phyloP scores from a whole-genome alignment of 2,797 vertebrate species.

The Pangasius larnaudii region DNA sequence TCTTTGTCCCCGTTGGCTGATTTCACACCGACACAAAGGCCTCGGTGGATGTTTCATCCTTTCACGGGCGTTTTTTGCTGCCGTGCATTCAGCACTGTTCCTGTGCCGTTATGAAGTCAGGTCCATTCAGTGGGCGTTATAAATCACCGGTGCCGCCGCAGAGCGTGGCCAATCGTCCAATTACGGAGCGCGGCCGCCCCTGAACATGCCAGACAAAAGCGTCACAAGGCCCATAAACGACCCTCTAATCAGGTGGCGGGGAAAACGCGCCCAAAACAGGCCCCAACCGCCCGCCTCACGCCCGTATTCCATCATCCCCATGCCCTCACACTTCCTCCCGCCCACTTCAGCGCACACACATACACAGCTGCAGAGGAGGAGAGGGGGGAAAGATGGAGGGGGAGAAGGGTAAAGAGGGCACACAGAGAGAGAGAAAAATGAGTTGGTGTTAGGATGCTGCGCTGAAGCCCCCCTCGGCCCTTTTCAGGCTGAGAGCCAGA shows the following conservation, averaged over 20 bases:
- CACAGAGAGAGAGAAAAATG: conserved; percentile 83
- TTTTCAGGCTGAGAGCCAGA: conserved; percentile 93
- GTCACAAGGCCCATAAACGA: conserved; percentile 85
- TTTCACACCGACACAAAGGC: conserved; percentile 98
- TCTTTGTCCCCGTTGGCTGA: conserved; percentile 81
- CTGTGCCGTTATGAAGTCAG: conserved; percentile 77
- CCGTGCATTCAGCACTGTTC: conserved; percentile 75
- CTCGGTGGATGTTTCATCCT: conserved; percentile 96
- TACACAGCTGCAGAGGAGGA: conserved; percentile 88
- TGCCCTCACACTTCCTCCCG: conserved; percentile 99
- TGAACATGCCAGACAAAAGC: conserved; percentile 81
- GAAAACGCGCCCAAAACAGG: conserved; percentile 83
- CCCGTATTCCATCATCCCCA: conserved; percentile 99
- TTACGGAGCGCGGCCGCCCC: conserved; percentile 98
- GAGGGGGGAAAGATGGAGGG: conserved; percentile 72
- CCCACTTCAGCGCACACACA: conserved; percentile 90
- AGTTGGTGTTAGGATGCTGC: conserved; percentile 76
- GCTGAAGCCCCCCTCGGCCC: conserved; percentile 69
- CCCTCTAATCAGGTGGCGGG: conserved; percentile 76
- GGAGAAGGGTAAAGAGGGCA: conserved; percentile 78
- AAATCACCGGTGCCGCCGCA: conserved; percentile 89
- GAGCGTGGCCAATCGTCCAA: conserved; percentile 99
- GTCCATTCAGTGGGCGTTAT: conserved; percentile 98
- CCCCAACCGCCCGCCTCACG: conserved; percentile 87
- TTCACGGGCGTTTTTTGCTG: conserved; percentile 89